These are phyloP conservation scores for Pseudorectes ferrugineus DNA, from an alignment of 2,113 vertebrate genomes.

Conservation along the genomic window DNA sequence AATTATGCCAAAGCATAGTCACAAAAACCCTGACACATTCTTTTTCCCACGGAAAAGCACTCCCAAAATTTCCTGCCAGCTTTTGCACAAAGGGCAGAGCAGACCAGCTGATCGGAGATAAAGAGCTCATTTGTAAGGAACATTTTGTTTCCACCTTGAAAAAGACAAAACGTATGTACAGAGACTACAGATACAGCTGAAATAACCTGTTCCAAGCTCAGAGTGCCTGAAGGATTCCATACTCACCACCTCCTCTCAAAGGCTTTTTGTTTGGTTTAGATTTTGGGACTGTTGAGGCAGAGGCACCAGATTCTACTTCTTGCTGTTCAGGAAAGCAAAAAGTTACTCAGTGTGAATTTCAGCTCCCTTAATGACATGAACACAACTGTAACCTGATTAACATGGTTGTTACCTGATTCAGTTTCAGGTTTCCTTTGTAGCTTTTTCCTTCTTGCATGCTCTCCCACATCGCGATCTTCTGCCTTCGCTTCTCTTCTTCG, in stretches of 20 bases:
- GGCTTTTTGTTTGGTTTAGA: slow-evolving; percentile 81
- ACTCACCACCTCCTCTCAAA: slow-evolving; percentile 79
- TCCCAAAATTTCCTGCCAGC: background rate
- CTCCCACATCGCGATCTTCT: slow-evolving; percentile 91
- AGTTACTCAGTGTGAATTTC: background rate
- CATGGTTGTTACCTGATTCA: slow-evolving; percentile 63
- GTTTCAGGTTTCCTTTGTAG: slow-evolving; percentile 68
- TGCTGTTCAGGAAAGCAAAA: slow-evolving; percentile 59
- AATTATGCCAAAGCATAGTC: background rate
- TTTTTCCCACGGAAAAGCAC: background rate
- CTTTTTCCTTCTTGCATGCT: slow-evolving; percentile 87
- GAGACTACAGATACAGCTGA: background rate
- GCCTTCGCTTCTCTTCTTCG: slow-evolving; percentile 86
- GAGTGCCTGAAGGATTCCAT: background rate
- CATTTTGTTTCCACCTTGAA: background rate
- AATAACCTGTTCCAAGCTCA: background rate
- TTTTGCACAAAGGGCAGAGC: background rate
- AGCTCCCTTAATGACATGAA: background rate
- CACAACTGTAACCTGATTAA: background rate
- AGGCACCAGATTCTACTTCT: slow-evolving; percentile 66
- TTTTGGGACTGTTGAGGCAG: slow-evolving; percentile 62
- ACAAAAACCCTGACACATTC: background rate
- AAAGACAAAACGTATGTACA: background rate
- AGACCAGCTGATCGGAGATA: background rate
- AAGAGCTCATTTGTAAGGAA: background rate